Base-by-base conservation (phyloP, 2,113 vertebrate genomes). In the Rhegmatorhina hoffmannsi region DNA sequence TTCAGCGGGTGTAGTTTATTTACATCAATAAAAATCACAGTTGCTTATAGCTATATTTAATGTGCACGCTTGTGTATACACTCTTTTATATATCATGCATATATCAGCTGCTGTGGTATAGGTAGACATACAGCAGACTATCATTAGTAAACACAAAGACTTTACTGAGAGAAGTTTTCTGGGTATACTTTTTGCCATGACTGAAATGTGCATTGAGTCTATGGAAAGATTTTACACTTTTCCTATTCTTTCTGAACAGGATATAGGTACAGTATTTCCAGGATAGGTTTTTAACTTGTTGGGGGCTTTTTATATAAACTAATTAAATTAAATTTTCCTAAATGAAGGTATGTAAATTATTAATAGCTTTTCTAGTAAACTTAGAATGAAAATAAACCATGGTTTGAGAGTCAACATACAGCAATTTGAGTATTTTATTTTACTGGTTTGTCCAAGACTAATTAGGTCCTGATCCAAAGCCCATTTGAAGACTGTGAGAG, bases 1-100 rank as follows among this genome's bases (percentile, higher is more conserved):
- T 95, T 95, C 84, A 95, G 81, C 52, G 1, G 90, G 34, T 17
- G 44, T 68, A 87, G 76, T 91, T 97, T 92, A 88, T 97, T 94
- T 96, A 87, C 3, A 0, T 73, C 69, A 96, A 92, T 92, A 92
- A 87, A 95, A 89, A 68, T 78, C 28, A 87, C 17, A 59, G 60
- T 52, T 81, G 44, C 56, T 96, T 70, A 58, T 59, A 90, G 50
- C 50, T 67, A 43, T 59, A 47, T 46, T 93, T 94, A 83, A 59
- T 63, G 56, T 52, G 40, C 50, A 86, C 36, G 75, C 33, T 43
- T 77, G 38, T 74, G 76, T 74, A 46, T 9, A 12, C 38, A 74
- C 11, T 58, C n/a, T 88, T 84, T 67, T 46, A 40, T 50, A 60
- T 78, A 70, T 31, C 33, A 33, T 34, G 46, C 19, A 29, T 40